Evolutionary conservation across 2,797 vertebrate species (phyloP), one percentile per base, ranked within the genome.

Genomic region (Protosalanx chinensis): DNA sequence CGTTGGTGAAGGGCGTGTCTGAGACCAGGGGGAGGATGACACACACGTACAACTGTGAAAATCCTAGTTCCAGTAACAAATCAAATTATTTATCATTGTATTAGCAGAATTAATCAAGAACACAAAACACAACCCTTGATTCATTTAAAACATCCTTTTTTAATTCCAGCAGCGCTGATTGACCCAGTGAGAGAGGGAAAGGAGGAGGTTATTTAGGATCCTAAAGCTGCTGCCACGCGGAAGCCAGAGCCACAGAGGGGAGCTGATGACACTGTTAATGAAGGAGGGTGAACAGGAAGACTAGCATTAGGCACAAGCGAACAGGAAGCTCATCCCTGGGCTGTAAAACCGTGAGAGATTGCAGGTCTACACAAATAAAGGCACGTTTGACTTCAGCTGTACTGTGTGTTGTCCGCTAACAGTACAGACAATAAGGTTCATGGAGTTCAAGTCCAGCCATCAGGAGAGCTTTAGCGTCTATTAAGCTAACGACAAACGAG

Each of bases 1-100:
- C 23, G 23, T 27, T 27, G 0, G 86, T 74, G 51, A 97, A 98
- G 35, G 93, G 91, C 53, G 57, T 80, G 6, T 49, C 65, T 81
- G 0, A 79, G 70, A 85, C 68, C 13, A n/a, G 18, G 56, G 1
- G 85, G 61, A 71, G 29, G 49, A 58, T 15, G 53, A 68, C 67
- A 71, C 5, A 71, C 8, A 13, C 60, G n/a, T n/a, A n/a, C n/a
- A n/a, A n/a, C n/a, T n/a, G n/a, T n/a, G n/a, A n/a, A 53, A 41
- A 41, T 13, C 10, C 4, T 6, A 1, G 51, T 53, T 53, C 15
- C 6, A 53, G 18, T 53, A n/a, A 56, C 1, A n/a, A n/a, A 0
- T 16, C 4, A 5, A 46, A 46, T 46, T 3, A 46, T 46, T 46
- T 13, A 46, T 46, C 41, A 46, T 46, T 12, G 6, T 37, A 37